Conservation (phyloP, 2,113 vertebrate genomes). For the Ifrita kowaldi region DNA sequence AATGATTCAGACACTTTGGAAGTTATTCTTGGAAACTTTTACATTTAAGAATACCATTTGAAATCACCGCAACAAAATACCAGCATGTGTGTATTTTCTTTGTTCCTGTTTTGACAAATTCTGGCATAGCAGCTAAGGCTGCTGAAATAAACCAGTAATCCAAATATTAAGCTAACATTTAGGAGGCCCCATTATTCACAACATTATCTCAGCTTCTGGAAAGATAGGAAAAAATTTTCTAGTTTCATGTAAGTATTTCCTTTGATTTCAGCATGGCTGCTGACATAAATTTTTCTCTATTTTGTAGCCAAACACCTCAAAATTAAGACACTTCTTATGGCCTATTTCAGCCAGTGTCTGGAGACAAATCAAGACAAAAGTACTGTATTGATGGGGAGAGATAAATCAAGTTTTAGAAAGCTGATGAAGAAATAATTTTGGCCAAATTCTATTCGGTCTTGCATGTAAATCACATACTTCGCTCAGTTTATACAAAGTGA, state of each 20-base stretch:
- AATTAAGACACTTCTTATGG: not conserved
- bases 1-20: conserved; percentile 31
- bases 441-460: not conserved
- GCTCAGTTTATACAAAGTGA: not conserved
- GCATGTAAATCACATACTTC: not conserved
- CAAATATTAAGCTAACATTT: not conserved
- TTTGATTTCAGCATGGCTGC: not conserved
- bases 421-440: not conserved
- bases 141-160: not conserved
- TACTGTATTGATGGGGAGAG: not conserved
- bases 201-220: not conserved
- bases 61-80: not conserved
- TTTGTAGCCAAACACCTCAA: not conserved
- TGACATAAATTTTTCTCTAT: not conserved
- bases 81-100: not conserved
- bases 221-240: not conserved
- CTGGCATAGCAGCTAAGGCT: not conserved
- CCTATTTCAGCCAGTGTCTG: not conserved
- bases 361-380: not conserved
- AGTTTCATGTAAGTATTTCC: not conserved
- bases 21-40: conserved; percentile 11
- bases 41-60: not conserved
- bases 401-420: not conserved
- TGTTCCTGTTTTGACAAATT: not conserved
- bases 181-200: not conserved